Evolutionary conservation across 2,113 vertebrate genomes (phyloP).

Genomic region (Vidua chalybeata): DNA sequence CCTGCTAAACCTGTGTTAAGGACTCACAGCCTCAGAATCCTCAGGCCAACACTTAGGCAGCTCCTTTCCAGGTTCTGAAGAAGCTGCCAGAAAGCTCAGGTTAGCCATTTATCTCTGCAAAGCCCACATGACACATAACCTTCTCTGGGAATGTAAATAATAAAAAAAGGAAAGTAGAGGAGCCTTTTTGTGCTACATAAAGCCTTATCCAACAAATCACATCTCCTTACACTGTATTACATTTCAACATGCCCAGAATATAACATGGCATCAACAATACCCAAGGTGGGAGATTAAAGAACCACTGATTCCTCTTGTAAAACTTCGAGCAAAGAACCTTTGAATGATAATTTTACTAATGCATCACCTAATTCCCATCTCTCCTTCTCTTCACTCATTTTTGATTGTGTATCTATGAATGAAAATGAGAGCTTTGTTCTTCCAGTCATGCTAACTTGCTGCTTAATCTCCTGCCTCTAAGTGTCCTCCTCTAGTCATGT

Average conservation of each 20-base stretch:
- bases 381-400: neutral
- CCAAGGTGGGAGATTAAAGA: slow-evolving; percentile 32
- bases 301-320: neutral
- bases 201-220: neutral
- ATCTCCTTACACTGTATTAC: neutral
- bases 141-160: slow-evolving; percentile 55
- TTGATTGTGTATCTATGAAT: neutral
- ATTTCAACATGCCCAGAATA: neutral
- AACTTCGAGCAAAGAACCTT: neutral
- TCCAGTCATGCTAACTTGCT: neutral
- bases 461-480: slow-evolving; percentile 8
- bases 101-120: slow-evolving; percentile 10
- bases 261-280: neutral
- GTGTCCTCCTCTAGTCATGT: neutral
- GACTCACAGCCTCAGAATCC: neutral
- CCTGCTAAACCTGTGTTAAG: neutral
- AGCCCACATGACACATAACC: neutral
- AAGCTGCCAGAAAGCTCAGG: slow-evolving; percentile 14
- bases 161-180: neutral
- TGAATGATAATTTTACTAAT: slow-evolving; percentile 19
- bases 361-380: neutral
- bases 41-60: neutral
- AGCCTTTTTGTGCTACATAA: slow-evolving; percentile 39
- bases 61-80: neutral
- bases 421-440: slow-evolving; percentile 17